These are phyloP conservation scores for Corythornis cristatus DNA, from an alignment of 2,113 vertebrate genomes.

Conservation along the genomic window DNA sequence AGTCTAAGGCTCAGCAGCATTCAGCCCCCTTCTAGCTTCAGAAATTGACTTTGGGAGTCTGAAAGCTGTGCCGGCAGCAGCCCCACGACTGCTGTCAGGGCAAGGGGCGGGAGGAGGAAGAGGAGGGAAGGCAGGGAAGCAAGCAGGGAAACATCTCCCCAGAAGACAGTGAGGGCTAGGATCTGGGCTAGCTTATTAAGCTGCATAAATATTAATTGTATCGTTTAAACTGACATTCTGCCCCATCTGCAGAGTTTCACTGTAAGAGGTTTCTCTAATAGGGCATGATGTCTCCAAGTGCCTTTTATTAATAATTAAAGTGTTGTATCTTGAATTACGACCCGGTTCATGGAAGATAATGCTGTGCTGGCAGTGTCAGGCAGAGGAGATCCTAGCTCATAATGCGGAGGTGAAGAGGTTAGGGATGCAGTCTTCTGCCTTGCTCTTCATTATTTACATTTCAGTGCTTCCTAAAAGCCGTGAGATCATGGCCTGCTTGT, in stretches of 20 bases:
- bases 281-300: conserved; percentile 50
- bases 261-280: conserved; percentile 59
- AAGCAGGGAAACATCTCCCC: not conserved
- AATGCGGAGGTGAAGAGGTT: not conserved
- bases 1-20: not conserved
- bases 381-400: conserved; percentile 40
- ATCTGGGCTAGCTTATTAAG: conserved; percentile 58
- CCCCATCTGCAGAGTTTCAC: conserved; percentile 52
- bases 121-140: not conserved
- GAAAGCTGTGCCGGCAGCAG: not conserved
- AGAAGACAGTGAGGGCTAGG: not conserved
- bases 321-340: conserved; percentile 54
- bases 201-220: conserved; percentile 72
- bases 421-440: conserved; percentile 4
- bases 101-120: not conserved
- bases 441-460: conserved; percentile 38
- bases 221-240: conserved; percentile 52
- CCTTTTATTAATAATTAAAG: conserved; percentile 76
- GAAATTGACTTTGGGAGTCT: conserved; percentile 29
- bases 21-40: not conserved
- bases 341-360: conserved; percentile 36
- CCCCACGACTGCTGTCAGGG: not conserved
- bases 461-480: not conserved
- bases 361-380: conserved; percentile 45
- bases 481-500: not conserved